Percentiles rank a stretch among this genome's conserved stretches.
phyloP scores from a whole-genome alignment of 2,888 invertebrate genomes.

The Drepana falcataria region DNA sequence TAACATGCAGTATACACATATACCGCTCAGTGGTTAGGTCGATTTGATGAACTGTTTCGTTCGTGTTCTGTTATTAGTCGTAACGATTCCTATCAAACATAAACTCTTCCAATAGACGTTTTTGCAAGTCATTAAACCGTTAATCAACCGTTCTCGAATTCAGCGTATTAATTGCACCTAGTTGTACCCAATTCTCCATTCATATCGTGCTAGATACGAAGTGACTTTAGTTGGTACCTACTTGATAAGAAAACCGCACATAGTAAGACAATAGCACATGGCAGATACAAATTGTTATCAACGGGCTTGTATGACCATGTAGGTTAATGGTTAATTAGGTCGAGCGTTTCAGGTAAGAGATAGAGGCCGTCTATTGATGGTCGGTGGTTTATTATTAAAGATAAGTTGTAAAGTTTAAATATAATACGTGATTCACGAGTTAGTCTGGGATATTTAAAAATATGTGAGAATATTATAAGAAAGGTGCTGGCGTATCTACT shows the following conservation, averaged over 20 bases:
- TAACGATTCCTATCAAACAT: neutral
- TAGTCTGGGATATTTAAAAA: conserved; percentile 13
- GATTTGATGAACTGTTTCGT: neutral
- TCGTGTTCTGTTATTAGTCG: neutral
- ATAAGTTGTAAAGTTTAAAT: conserved; percentile 5
- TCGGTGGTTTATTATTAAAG: conserved; percentile 9
- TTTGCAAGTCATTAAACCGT: neutral
- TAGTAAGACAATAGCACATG: conserved; percentile 45
- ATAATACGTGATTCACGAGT: conserved; percentile 9
- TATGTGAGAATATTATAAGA: conserved; percentile 10
- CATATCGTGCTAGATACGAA: neutral
- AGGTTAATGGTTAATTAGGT: conserved; percentile 66
- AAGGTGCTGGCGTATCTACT: conserved; percentile 25
- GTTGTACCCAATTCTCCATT: neutral
- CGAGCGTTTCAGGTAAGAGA: conserved; percentile 43
- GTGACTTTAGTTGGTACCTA: neutral
- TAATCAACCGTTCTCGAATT: neutral
- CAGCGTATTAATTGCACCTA: neutral
- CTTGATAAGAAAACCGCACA: conserved; percentile 40
- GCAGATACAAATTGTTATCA: conserved; percentile 52
- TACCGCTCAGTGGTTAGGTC: neutral
- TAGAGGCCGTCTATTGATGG: conserved; percentile 44
- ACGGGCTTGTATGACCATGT: conserved; percentile 47
- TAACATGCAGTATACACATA: neutral
- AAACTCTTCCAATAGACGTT: neutral